Conservation (phyloP, 2,888 invertebrate genomes). For the Macropis europaea region DNA sequence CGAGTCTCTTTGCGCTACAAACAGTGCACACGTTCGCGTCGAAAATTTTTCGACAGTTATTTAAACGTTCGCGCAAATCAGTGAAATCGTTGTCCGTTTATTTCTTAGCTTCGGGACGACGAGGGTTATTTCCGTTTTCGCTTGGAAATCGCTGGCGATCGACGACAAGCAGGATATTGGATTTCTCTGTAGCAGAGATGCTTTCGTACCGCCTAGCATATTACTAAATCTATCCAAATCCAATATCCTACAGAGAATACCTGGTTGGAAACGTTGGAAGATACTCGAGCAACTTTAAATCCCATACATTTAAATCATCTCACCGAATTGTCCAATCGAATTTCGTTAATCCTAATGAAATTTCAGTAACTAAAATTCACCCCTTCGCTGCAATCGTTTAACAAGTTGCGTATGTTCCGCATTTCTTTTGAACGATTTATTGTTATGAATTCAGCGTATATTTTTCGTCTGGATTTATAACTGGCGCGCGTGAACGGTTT, state of each 20-base stretch:
- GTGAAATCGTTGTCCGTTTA: neutral
- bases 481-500: neutral
- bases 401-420: neutral
- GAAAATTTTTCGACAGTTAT: neutral
- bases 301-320: neutral
- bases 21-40: neutral
- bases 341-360: neutral
- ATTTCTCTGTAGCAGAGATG: conserved; percentile 34
- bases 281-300: neutral
- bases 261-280: conserved; percentile 3
- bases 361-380: too few species aligned
- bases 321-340: neutral
- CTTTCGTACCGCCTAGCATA: conserved; percentile 14
- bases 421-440: neutral
- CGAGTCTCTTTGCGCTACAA: neutral
- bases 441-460: neutral
- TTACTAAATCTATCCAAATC: conserved; percentile 41
- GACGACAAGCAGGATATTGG: conserved; percentile 58
- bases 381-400: too few species aligned
- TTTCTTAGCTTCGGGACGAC: conserved; percentile 9
- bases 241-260: conserved; percentile 30
- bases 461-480: neutral
- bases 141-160: conserved; percentile 22
- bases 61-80: neutral
- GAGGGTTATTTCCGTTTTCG: conserved; percentile 36